Evolutionary conservation across 64 coral and sea anemone species (phyloP).

Genomic region (Orbicella faveolata): DNA sequence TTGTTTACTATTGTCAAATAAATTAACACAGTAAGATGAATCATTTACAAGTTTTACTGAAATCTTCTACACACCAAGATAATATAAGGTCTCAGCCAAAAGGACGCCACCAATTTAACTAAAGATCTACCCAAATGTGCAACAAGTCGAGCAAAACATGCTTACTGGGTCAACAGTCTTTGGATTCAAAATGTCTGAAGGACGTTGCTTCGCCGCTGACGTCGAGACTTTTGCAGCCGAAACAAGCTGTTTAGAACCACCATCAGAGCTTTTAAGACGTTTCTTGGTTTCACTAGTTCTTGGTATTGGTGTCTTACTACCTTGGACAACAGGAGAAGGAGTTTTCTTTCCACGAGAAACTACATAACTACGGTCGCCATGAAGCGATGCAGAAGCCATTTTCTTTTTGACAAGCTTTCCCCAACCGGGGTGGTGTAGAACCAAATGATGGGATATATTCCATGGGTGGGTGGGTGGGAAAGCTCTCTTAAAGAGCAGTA

Average conservation of each 20-base stretch:
- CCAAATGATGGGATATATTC: not conserved
- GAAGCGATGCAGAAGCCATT: slow-evolving; percentile 46
- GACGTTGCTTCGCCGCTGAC: slow-evolving; percentile 63
- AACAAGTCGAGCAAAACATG: not conserved
- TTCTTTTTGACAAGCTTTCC: not conserved
- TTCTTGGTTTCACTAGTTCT: slow-evolving; percentile 51
- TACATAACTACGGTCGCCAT: slow-evolving; percentile 51
- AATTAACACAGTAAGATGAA: not conserved
- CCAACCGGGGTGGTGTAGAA: not conserved
- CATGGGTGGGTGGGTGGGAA: not conserved
- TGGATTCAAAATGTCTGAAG: slow-evolving; percentile 90
- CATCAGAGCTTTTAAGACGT: slow-evolving; percentile 77
- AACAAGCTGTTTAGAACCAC: slow-evolving; percentile 58
- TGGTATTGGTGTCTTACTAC: slow-evolving; percentile 44
- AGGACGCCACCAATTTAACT: not conserved
- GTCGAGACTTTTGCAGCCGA: slow-evolving; percentile 30
- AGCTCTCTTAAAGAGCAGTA: no score
- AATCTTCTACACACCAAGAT: not conserved
- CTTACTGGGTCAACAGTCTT: slow-evolving; percentile 93
- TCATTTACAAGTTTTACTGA: not conserved
- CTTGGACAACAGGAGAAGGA: slow-evolving; percentile 52
- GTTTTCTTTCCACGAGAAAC: slow-evolving; percentile 65
- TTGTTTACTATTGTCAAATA: not conserved
- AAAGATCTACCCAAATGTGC: not conserved
- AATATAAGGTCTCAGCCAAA: not conserved